Evolutionary conservation across 2,797 vertebrate species (phyloP).

Genomic region (Morelia viridis): DNA sequence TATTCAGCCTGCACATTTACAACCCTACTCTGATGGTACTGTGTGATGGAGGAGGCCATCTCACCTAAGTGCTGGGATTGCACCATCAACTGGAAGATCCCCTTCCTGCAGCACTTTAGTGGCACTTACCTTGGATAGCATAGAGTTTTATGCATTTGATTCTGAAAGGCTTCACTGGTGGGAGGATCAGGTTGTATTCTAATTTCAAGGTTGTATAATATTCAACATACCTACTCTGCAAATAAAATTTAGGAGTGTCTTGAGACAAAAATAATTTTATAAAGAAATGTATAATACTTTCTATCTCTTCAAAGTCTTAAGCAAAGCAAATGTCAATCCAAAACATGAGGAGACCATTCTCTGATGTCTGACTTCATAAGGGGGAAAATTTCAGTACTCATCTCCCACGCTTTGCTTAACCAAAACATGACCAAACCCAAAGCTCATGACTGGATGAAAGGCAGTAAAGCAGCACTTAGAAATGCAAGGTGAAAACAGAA

Average conservation of each 20-base stretch:
- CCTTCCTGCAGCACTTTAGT: background rate
- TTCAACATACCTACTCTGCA: slow-evolving; percentile 90
- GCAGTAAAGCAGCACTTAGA: background rate
- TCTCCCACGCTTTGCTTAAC: background rate
- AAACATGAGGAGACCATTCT: no score
- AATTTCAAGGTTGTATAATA: slow-evolving; percentile 94
- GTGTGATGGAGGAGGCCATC: background rate
- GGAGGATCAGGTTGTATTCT: slow-evolving; percentile 81
- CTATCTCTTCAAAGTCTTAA: background rate
- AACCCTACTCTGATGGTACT: background rate
- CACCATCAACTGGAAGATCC: background rate
- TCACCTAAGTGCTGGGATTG: background rate
- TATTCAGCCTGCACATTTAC: background rate
- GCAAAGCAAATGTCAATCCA: background rate
- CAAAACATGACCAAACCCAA: background rate
- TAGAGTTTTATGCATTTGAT: slow-evolving; percentile 87
- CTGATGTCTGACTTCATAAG: background rate
- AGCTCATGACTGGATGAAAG: background rate
- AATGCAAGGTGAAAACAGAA: background rate
- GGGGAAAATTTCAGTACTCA: background rate
- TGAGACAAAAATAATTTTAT: background rate
- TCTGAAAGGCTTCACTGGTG: slow-evolving; percentile 79
- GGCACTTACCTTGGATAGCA: slow-evolving; percentile 83
- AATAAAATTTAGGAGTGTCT: slow-evolving; percentile 53
- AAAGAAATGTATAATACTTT: background rate